A percentile compares a stretch with the other conserved stretches of the same genome.
These are phyloP conservation scores for Oithona nana DNA, from an alignment of 2,888 invertebrate species.

Conservation along the genomic window DNA sequence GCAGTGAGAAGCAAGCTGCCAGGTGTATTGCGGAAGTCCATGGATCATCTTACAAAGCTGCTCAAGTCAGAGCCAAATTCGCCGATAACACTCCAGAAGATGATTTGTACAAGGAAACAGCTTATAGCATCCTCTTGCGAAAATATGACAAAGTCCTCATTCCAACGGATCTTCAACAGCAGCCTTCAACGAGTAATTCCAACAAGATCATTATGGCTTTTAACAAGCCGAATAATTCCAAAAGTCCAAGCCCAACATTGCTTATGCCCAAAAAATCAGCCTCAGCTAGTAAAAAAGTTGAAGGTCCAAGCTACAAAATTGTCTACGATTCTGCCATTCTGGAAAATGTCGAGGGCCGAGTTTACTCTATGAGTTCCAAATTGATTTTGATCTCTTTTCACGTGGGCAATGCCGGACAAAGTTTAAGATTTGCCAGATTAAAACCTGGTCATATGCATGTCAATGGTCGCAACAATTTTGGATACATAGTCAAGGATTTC, in stretches of 20 bases:
- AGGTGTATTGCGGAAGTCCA: not conserved
- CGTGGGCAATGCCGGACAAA: not conserved
- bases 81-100: not conserved
- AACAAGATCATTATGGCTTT: too few relatives aligned
- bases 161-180: not conserved
- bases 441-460: conserved; percentile 10
- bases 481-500: not conserved
- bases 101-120: not conserved
- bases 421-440: not conserved
- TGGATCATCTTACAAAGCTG: not conserved
- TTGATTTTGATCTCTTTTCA: not conserved
- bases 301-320: not conserved
- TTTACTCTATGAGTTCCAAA: not conserved
- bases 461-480: not conserved
- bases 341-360: not conserved
- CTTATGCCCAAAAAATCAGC: not conserved
- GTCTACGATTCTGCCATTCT: not conserved
- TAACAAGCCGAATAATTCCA: too few relatives aligned
- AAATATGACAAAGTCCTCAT: conserved; percentile 1
- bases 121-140: not conserved
- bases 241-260: not conserved
- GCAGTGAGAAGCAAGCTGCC: not conserved
- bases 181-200: not conserved
- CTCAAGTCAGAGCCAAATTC: not conserved
- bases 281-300: not conserved